Evolutionary conservation across 2,888 invertebrate species (phyloP).

Genomic region (Metallyticus violacea): DNA sequence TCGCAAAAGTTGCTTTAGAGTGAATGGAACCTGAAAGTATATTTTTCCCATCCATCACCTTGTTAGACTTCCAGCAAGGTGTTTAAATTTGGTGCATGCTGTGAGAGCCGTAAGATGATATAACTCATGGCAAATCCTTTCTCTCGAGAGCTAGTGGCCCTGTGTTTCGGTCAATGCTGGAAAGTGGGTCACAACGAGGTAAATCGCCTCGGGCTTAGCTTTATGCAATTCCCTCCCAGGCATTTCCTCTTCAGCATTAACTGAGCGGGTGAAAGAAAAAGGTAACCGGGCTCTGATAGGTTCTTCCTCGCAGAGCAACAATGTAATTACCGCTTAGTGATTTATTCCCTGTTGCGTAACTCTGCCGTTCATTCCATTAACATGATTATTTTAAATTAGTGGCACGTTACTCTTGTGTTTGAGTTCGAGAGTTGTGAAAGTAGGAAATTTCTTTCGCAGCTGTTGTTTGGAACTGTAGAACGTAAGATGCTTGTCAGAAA

Average conservation of each 20-base stretch:
- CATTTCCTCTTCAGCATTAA: neutral
- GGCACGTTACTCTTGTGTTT: neutral
- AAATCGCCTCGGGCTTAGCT: neutral
- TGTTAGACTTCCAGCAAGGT: neutral
- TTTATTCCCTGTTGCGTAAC: neutral
- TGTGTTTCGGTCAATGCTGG: too few species aligned
- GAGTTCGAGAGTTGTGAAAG: neutral
- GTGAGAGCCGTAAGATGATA: neutral
- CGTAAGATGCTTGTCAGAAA: neutral
- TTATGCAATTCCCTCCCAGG: neutral
- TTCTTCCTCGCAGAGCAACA: neutral
- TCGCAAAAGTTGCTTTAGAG: neutral
- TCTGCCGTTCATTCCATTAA: neutral
- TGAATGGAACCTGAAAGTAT: neutral
- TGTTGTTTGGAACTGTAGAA: too few species aligned
- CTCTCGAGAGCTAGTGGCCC: too few species aligned
- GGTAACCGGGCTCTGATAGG: neutral
- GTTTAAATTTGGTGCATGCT: neutral
- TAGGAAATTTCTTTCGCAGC: neutral
- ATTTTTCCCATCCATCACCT: neutral
- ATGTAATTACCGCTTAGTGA: neutral
- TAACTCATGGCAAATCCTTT: neutral
- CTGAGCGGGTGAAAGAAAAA: neutral
- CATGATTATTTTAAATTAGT: neutral
- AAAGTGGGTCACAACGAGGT: neutral